Base-by-base conservation (phyloP, 2,888 invertebrate genomes). In the Melinaea marsaeus region DNA sequence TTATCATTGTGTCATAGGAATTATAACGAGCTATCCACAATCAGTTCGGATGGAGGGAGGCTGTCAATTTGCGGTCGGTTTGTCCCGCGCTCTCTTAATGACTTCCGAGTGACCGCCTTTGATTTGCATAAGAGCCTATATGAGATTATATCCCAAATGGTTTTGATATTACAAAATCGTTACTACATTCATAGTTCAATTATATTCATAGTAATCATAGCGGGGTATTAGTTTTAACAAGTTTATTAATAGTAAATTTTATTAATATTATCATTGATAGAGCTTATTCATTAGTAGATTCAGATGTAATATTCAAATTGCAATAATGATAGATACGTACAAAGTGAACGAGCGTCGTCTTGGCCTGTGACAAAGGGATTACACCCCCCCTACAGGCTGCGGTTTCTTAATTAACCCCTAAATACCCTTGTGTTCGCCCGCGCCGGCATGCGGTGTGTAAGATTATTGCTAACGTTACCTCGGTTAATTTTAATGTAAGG, bases 321-420 rank as follows among this genome's bases (percentile, higher is more conserved):
- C 72, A 78, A 78, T 76, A 81, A 76, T 75, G 69, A 71, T 48
- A 68, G 66, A 70, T 64, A 75, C 76, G 77, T 75, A 73, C 64
- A 62, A 71, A 67, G 72, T 75, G 62, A 58, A 37, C 63, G 74
- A 74, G 73, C 74, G 78, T 72, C 80, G 75, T 83, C 84, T 85
- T 85, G 81, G 83, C 79, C 75, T 74, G 80, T 84, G 85, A 88
- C 88, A 88, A 87, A 85, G 85, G 88, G 86, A 88, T 90, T 88
- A 88, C 79, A 75, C 76, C 69, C 70, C 69, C 71, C 66, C 75
- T 75, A 70, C 75, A 75, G 86, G 86, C 85, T 88, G 88, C 82
- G 90, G 90, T 86, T 87, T 81, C 88, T 87, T 90, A 89, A 90
- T 90, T 90, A 90, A 90, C 89, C 89, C 83, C 84, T 85, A 88